Evolutionary conservation across 2,888 invertebrate species (phyloP).

Genomic region (Gandaritis pyraliata): DNA sequence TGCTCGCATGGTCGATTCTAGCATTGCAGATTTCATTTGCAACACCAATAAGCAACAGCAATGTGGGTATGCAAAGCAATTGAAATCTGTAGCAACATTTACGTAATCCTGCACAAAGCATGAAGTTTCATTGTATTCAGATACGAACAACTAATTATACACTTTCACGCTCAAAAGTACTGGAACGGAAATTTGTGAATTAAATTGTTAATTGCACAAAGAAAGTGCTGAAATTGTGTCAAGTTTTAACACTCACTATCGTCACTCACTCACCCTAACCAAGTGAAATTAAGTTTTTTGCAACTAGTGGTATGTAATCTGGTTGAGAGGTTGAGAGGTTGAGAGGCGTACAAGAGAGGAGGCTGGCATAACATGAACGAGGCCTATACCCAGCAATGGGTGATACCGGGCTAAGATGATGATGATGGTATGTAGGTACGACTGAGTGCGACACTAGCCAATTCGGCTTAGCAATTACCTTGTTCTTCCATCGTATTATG

Average conservation of each 20-base stretch:
- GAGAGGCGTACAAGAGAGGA: too few relatives aligned
- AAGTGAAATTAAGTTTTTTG: too few relatives aligned
- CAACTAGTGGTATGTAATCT: too few relatives aligned
- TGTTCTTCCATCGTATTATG: too few relatives aligned
- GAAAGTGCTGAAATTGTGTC: constrained; percentile 20
- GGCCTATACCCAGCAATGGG: too few relatives aligned
- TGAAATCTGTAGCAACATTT: constrained; percentile 38
- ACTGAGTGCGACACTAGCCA: too few relatives aligned
- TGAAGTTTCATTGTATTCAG: constrained; percentile 56
- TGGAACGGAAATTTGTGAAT: constrained; percentile 49
- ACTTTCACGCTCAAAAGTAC: constrained; percentile 56
- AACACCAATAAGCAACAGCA: constrained; percentile 9
- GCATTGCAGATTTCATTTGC: constrained; percentile 1
- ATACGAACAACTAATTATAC: constrained; percentile 47
- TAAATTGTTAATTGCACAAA: constrained; percentile 27
- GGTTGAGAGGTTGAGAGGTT: too few relatives aligned
- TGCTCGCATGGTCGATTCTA: not conserved
- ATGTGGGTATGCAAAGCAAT: constrained; percentile 30
- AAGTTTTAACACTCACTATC: not conserved
- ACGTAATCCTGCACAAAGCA: constrained; percentile 45
- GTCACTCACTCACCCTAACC: too few relatives aligned
- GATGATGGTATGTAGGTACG: too few relatives aligned
- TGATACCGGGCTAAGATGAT: too few relatives aligned
- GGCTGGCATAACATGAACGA: too few relatives aligned
- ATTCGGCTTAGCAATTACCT: too few relatives aligned